Conservation (phyloP, 1,140 invertebrate species). For the Cryptotermes secundus region DNA sequence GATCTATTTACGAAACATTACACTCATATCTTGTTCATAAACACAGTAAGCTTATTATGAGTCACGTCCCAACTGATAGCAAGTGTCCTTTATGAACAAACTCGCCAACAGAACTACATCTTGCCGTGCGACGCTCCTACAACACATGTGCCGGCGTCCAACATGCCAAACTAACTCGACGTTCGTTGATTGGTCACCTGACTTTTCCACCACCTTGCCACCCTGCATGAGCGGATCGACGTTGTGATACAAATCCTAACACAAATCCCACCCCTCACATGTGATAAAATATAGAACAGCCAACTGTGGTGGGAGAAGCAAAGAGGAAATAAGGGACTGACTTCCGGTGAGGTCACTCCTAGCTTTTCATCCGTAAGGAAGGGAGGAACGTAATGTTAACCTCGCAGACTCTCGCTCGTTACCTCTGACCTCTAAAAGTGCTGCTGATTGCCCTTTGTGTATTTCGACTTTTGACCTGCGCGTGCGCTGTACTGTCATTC, state of each 20-base stretch:
- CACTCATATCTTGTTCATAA: too few species aligned
- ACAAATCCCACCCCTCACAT: not conserved
- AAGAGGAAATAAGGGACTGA: not conserved
- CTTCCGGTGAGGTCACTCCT: not conserved
- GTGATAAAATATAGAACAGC: too few species aligned
- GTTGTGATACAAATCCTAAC: not conserved
- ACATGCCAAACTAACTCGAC: not conserved
- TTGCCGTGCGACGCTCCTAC: not conserved
- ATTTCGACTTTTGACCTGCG: not conserved
- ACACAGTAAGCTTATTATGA: too few species aligned
- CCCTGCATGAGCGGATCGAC: not conserved
- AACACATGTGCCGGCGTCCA: not conserved
- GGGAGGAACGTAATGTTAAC: not conserved
- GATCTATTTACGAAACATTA: too few species aligned
- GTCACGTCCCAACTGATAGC: too few species aligned
- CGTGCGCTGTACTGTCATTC: not conserved
- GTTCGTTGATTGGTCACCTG: slow-evolving; percentile 6
- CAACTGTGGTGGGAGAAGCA: not conserved
- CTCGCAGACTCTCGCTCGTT: not conserved
- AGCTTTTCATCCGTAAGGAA: too few species aligned
- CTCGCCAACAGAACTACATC: not conserved
- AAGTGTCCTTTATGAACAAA: not conserved
- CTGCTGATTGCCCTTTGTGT: too few species aligned
- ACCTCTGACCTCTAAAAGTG: not conserved
- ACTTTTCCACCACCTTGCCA: not conserved